These are phyloP conservation scores for Melanocharis versteri DNA, from an alignment of 2,113 vertebrate species.

Conservation along the genomic window DNA sequence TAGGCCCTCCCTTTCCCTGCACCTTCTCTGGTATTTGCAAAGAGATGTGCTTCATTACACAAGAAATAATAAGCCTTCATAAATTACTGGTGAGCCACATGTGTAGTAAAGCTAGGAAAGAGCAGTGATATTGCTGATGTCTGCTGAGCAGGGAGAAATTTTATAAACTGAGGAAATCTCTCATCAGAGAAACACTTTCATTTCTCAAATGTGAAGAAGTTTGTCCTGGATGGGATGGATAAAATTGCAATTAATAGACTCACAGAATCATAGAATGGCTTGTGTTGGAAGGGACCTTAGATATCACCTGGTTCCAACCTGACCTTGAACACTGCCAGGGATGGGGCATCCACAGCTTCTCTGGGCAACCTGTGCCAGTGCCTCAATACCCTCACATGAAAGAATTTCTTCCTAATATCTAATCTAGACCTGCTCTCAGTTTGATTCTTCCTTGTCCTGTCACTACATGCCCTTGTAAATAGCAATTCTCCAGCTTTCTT, in stretches of 20 bases:
- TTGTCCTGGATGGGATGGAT: neutral
- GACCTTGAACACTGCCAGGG: neutral
- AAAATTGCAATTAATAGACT: neutral
- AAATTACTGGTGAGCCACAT: neutral
- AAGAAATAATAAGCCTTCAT: slow-evolving; percentile 6
- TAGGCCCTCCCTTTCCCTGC: neutral
- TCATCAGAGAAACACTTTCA: neutral
- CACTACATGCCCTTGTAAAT: neutral
- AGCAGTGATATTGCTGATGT: neutral
- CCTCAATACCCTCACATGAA: neutral
- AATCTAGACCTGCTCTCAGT: neutral
- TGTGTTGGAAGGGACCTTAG: neutral
- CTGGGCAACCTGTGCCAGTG: neutral
- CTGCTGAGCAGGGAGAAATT: neutral
- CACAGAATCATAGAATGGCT: neutral
- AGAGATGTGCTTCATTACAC: neutral
- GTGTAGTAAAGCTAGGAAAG: neutral
- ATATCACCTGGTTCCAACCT: neutral
- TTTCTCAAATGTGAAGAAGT: neutral
- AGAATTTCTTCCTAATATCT: neutral
- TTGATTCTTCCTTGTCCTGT: neutral
- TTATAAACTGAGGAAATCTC: neutral
- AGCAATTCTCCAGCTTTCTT: neutral
- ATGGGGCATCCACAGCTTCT: neutral
- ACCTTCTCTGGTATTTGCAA: neutral